Evolutionary conservation across 2,888 invertebrate genomes (phyloP).

Genomic region (Laothoe populi): DNA sequence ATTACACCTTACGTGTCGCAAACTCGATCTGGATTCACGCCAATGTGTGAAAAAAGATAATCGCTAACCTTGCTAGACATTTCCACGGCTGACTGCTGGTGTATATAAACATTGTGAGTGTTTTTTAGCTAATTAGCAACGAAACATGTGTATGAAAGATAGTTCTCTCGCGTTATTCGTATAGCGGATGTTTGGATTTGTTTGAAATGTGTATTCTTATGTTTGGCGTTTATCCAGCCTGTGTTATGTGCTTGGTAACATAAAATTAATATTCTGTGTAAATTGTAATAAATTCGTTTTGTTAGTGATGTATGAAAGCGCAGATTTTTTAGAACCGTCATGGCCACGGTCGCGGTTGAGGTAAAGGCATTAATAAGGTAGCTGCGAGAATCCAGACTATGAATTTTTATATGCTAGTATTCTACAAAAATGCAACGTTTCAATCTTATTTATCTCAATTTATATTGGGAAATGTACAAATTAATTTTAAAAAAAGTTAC

Average conservation of each 20-base stretch:
- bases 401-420: no score
- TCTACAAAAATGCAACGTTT: no score
- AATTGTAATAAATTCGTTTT: background rate
- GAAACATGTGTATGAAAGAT: slow-evolving; percentile 5
- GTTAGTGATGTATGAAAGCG: no score
- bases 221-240: background rate
- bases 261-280: background rate
- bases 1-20: background rate
- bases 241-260: background rate
- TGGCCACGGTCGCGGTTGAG: no score
- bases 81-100: slow-evolving; percentile 42
- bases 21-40: slow-evolving; percentile 54
- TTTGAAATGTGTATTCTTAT: slow-evolving; percentile 10
- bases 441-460: no score
- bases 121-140: slow-evolving; percentile 24
- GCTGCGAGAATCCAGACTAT: no score
- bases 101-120: slow-evolving; percentile 31
- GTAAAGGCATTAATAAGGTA: no score
- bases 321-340: no score
- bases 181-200: slow-evolving; percentile 10
- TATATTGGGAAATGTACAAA: no score
- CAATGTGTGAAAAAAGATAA: slow-evolving; percentile 50
- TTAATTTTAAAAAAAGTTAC: no score
- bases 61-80: slow-evolving; percentile 51
- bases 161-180: slow-evolving; percentile 2